A percentile compares a stretch with the other conserved stretches of the same genome.
phyloP scores from a whole-genome alignment of 1,140 invertebrate species.

The Achroia grisella region DNA sequence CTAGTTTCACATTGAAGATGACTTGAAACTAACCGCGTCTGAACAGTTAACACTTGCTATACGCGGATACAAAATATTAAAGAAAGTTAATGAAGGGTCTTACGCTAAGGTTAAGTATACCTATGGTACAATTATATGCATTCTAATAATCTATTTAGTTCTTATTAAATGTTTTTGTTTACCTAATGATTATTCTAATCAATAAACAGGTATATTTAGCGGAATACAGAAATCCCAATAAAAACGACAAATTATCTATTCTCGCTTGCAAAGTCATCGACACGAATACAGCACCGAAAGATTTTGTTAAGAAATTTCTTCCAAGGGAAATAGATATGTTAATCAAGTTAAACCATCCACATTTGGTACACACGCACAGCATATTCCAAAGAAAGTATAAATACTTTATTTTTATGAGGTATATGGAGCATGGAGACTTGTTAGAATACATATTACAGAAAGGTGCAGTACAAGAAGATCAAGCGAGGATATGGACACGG shows the following conservation, averaged over 20 bases:
- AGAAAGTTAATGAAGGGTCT: conserved; percentile 79
- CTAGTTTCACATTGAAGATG: conserved; percentile 38
- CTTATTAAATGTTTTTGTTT: not conserved
- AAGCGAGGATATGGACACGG: conserved; percentile 79
- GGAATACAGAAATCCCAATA: conserved; percentile 58
- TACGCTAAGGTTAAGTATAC: conserved; percentile 75
- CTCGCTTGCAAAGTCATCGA: conserved; percentile 85
- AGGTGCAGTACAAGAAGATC: conserved; percentile 76
- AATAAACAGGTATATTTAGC: conserved; percentile 47
- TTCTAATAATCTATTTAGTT: too few relatives aligned
- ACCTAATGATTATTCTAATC: conserved; percentile 1
- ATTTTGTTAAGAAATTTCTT: conserved; percentile 84
- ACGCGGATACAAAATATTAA: conserved; percentile 76
- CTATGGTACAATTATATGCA: not conserved
- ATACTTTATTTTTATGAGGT: conserved; percentile 82
- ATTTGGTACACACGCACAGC: conserved; percentile 82
- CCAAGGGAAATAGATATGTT: conserved; percentile 84
- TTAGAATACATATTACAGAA: conserved; percentile 77
- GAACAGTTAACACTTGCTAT: conserved; percentile 74
- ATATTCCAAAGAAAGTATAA: conserved; percentile 78
- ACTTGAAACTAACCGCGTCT: conserved; percentile 64
- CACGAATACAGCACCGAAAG: conserved; percentile 78
- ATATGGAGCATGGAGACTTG: conserved; percentile 80
- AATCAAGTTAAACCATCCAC: conserved; percentile 81
- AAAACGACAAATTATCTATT: conserved; percentile 44